Conservation (phyloP, 2,797 vertebrate genomes). For the Neosalanx taihuensis region DNA sequence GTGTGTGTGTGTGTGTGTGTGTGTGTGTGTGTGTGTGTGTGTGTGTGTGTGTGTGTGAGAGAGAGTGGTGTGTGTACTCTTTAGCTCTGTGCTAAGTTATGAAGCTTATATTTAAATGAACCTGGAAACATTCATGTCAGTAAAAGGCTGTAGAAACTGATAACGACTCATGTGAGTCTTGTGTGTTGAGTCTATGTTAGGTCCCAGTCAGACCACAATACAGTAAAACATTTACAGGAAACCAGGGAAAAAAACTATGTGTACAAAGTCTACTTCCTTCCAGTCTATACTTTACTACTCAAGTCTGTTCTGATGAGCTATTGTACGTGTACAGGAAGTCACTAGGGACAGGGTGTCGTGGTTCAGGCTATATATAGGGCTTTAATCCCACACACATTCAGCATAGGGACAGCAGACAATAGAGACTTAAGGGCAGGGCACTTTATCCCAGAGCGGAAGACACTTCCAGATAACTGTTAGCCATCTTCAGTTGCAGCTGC, state of each 20-base stretch:
- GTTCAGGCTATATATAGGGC: background rate
- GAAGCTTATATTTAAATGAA: too few species aligned
- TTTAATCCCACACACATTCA: background rate
- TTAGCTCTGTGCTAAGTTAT: too few species aligned
- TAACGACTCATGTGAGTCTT: too few species aligned
- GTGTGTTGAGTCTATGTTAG: too few species aligned
- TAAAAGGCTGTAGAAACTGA: too few species aligned
- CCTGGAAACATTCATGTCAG: too few species aligned
- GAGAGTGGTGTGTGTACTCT: too few species aligned
- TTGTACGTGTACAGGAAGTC: background rate
- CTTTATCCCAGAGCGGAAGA: background rate
- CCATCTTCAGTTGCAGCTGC: background rate
- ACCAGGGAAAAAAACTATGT: background rate
- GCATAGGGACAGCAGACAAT: background rate
- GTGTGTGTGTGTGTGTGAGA: slow-evolving; percentile 48
- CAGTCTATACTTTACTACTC: background rate
- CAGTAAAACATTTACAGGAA: background rate
- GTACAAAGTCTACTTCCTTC: slow-evolving; percentile 6
- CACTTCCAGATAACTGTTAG: background rate
- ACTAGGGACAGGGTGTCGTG: background rate
- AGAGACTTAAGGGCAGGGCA: background rate
- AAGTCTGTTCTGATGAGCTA: background rate
- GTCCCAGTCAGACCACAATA: background rate
- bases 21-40: slow-evolving; percentile 43
- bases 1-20: slow-evolving; percentile 43